These are phyloP conservation scores for Anarhynchus alexandrinus DNA, from an alignment of 2,113 vertebrate genomes.

Conservation along the genomic window DNA sequence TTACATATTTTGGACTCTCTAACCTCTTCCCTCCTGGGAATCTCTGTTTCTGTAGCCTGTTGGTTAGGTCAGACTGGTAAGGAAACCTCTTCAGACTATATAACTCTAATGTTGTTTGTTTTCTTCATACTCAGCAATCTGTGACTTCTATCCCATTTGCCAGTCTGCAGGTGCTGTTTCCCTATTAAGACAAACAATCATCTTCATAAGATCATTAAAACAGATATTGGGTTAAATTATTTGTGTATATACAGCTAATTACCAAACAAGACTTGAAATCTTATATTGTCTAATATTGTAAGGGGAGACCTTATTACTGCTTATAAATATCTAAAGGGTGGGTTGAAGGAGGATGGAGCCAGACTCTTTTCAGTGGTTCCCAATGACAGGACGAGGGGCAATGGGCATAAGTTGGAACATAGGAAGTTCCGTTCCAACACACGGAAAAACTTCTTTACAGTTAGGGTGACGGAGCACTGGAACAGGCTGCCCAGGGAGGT, in stretches of 20 bases:
- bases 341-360: too few relatives aligned
- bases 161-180: background rate
- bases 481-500: too few relatives aligned
- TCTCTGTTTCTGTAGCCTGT: background rate
- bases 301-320: too few relatives aligned
- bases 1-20: background rate
- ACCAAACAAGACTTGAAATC: background rate
- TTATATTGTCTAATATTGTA: background rate
- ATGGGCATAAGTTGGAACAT: too few relatives aligned
- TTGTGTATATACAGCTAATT: background rate
- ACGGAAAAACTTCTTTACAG: too few relatives aligned
- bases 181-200: background rate
- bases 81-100: background rate
- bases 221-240: background rate
- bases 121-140: background rate
- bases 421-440: too few relatives aligned
- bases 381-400: too few relatives aligned
- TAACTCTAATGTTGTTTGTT: background rate
- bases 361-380: too few relatives aligned
- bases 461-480: too few relatives aligned
- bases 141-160: background rate
- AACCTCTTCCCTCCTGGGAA: background rate
- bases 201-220: background rate
- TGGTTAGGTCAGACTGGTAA: background rate
- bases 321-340: too few relatives aligned